Conservation (phyloP, 2,113 vertebrate species). For the Ancistrus triradiatus region DNA sequence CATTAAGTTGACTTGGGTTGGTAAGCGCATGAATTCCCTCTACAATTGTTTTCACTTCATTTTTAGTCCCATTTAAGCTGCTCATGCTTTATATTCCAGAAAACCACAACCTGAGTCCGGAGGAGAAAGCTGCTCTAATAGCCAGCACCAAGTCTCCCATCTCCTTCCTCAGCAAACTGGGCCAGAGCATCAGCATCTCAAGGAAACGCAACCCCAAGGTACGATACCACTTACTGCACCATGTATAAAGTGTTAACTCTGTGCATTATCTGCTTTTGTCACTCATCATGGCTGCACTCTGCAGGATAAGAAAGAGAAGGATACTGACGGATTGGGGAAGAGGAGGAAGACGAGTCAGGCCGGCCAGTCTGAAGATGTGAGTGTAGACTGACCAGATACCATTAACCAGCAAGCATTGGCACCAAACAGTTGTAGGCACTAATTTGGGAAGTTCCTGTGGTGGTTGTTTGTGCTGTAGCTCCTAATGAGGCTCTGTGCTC, state of each 20-base stretch:
- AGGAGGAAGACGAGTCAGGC: constrained; percentile 90
- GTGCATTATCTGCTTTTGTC: neutral
- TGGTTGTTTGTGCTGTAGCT: neutral
- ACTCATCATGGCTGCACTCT: neutral
- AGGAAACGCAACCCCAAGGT: constrained; percentile 93
- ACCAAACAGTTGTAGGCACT: too few relatives aligned
- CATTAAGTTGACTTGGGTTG: too few relatives aligned
- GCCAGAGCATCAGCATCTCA: constrained; percentile 94
- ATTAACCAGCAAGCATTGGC: too few relatives aligned
- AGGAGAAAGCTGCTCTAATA: constrained; percentile 86
- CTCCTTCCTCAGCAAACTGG: constrained; percentile 94
- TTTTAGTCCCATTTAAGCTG: too few relatives aligned
- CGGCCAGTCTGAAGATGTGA: constrained; percentile 88
- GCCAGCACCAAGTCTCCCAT: constrained; percentile 93
- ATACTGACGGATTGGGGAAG: constrained; percentile 83
- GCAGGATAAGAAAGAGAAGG: constrained; percentile 97
- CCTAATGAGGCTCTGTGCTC: neutral
- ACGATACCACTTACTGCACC: neutral
- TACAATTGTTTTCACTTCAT: too few relatives aligned
- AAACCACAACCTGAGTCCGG: constrained; percentile 81
- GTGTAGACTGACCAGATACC: constrained; percentile 33
- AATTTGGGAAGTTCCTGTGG: too few relatives aligned
- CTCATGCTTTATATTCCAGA: constrained; percentile 63
- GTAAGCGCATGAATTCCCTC: too few relatives aligned
- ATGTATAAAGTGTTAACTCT: neutral